A percentile compares a stretch with the other conserved stretches of the same genome.
Evolutionary conservation across 2,113 vertebrate genomes (phyloP).

Genomic region (Tragelaphus buxtoni): DNA sequence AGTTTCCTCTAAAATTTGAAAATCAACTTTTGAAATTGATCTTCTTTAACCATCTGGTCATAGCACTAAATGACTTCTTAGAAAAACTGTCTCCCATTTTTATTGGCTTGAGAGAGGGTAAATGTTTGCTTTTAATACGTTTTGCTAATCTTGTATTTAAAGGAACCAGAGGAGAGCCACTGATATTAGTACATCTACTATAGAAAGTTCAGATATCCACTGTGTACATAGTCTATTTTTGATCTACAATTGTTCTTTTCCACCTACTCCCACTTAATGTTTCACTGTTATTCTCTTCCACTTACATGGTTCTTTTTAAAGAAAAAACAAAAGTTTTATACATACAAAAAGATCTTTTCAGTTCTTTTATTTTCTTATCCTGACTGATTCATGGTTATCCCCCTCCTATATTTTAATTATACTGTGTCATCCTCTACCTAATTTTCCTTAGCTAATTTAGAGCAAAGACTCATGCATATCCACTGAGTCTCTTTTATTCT

Average conservation of each 20-base stretch:
- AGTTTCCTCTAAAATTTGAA: constrained; percentile 40
- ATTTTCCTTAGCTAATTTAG: not conserved
- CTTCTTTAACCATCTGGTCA: constrained; percentile 56
- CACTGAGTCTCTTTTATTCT: not conserved
- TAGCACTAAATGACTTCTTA: constrained; percentile 4
- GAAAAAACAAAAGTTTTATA: not conserved
- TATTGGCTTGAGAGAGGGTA: not conserved
- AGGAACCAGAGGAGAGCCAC: not conserved
- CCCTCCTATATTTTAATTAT: constrained; percentile 36
- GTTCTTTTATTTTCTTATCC: not conserved
- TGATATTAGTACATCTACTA: not conserved
- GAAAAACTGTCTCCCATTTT: constrained; percentile 10
- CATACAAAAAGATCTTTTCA: not conserved
- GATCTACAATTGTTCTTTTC: not conserved
- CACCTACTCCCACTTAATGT: not conserved
- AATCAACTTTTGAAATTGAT: constrained; percentile 47
- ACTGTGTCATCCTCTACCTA: not conserved
- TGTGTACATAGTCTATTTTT: not conserved
- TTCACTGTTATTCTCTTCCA: not conserved
- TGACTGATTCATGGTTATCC: not conserved
- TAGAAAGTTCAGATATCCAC: not conserved
- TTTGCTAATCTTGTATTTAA: constrained; percentile 6
- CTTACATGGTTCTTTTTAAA: not conserved
- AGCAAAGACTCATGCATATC: not conserved
- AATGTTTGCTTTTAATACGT: constrained; percentile 13